Evolutionary conservation across 1,140 invertebrate species (phyloP), one percentile per base, ranked within the genome.

Genomic region (Helicoverpa zea): DNA sequence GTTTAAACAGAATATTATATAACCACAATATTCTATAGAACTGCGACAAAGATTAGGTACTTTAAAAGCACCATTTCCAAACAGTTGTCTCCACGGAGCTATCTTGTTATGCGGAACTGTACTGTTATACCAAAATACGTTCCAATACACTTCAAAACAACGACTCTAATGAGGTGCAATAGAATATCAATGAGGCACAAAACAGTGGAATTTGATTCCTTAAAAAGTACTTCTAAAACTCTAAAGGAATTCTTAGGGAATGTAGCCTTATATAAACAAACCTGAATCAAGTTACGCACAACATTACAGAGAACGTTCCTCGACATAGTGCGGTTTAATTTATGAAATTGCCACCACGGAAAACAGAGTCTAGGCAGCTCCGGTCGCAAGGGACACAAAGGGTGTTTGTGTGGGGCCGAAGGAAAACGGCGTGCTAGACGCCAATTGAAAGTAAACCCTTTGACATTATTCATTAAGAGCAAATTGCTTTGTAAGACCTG

Each of bases 281-380:
- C 68, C 61, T 49, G 79, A 82, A 82, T 84, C 80, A 59, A 80
- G 83, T 77, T 84, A 81, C 80, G 49, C 59, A 73, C 30, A 77
- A 82, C 66, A 77, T 79, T 63, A 80, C 70, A 66, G 63, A 70
- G 80, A 52, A 82, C 80, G 77, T 82, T 86, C 84, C 78, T 80
- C 81, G 66, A 79, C 80, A 85, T 72, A 52, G 74, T 72, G 59
- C 79, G 82, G 81, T 84, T 87, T 90, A 90, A 90, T 90, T 90
- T 90, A 88, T 86, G 86, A 91, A 89, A 88, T 89, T 89, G 84
- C 83, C 78, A 75, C 84, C 72, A 73, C 79, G 82, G 81, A 85
- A 87, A 86, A 88, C 86, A 79, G 79, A 73, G 23, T 68, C 75
- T 72, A 78, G 77, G 77, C 79, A 81, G 79, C 79, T 47, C 74